Percentiles rank a stretch among this genome's conserved stretches.
Evolutionary conservation across 2,797 vertebrate species (phyloP).

Genomic region (Gephyroberyx darwinii): DNA sequence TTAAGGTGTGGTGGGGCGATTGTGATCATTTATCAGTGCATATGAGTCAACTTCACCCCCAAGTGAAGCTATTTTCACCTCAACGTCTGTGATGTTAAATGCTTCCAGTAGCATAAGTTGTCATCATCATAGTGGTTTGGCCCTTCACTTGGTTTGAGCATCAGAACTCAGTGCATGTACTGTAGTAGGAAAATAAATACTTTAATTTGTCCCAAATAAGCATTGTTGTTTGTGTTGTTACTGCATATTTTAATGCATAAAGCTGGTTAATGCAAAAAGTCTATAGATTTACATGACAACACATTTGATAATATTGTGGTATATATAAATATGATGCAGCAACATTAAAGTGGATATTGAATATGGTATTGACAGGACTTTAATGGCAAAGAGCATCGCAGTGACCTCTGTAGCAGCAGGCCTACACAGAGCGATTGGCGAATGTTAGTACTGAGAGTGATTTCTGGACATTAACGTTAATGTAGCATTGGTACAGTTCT

Average conservation of each 20-base stretch:
- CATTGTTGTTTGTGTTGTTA: conserved; percentile 46
- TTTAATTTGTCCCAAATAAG: conserved; percentile 56
- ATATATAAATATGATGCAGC: conserved; percentile 43
- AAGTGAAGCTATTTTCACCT: conserved; percentile 37
- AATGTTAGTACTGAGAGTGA: conserved; percentile 6
- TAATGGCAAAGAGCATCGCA: conserved; percentile 27
- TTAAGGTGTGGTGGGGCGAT: conserved; percentile 6
- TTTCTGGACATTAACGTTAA: neutral
- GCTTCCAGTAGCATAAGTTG: conserved; percentile 30
- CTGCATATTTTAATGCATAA: conserved; percentile 72
- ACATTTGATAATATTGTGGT: conserved; percentile 35
- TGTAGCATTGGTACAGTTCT: neutral
- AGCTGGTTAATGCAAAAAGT: conserved; percentile 67
- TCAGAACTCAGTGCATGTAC: conserved; percentile 70
- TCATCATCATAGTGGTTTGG: conserved; percentile 59
- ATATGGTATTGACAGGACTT: conserved; percentile 33
- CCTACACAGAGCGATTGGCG: conserved; percentile 7
- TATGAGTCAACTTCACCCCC: conserved; percentile 43
- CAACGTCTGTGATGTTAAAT: conserved; percentile 42
- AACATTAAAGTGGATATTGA: conserved; percentile 18
- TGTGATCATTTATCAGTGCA: conserved; percentile 53
- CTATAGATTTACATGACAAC: conserved; percentile 43
- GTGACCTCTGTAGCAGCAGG: conserved; percentile 29
- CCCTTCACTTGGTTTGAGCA: conserved; percentile 68
- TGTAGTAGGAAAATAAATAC: conserved; percentile 74